Percentiles rank a stretch among this genome's conserved stretches.
Conservation (phyloP, 2,797 vertebrate genomes). For the Xiphorhynchus erythropygius region DNA sequence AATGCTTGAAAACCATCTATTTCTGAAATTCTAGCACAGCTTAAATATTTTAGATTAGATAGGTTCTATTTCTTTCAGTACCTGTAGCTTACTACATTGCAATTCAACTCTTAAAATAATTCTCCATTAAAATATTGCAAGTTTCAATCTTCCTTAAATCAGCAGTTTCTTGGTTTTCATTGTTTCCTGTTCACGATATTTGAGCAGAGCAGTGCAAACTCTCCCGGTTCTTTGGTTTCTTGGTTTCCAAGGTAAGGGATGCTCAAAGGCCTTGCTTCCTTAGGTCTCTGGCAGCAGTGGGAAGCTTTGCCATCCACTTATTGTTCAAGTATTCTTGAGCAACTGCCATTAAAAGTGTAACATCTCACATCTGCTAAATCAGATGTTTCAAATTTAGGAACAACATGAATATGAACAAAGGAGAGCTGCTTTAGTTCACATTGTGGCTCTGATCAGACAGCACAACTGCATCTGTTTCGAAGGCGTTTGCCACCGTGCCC, state of each 20-base stretch:
- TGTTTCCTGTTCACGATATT: background rate
- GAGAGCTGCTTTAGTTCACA: background rate
- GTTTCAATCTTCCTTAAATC: background rate
- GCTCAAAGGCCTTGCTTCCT: background rate
- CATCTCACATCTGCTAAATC: background rate
- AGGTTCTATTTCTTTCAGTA: background rate
- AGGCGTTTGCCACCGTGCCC: background rate
- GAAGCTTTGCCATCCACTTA: background rate
- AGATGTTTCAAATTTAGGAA: background rate
- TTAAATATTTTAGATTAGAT: background rate
- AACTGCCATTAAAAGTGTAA: background rate
- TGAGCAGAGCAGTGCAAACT: background rate
- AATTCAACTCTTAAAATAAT: background rate
- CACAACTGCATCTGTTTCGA: background rate
- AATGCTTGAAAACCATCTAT: background rate
- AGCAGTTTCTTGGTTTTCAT: background rate
- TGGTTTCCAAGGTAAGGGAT: background rate
- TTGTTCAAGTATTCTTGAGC: background rate
- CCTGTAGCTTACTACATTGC: background rate
- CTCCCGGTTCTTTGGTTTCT: background rate
- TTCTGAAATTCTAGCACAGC: background rate
- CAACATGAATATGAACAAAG: background rate
- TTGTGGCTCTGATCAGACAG: background rate
- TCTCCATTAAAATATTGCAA: background rate
- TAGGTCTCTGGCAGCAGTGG: background rate